Conservation (phyloP, 2,888 invertebrate genomes). For the Osmoderma eremita region DNA sequence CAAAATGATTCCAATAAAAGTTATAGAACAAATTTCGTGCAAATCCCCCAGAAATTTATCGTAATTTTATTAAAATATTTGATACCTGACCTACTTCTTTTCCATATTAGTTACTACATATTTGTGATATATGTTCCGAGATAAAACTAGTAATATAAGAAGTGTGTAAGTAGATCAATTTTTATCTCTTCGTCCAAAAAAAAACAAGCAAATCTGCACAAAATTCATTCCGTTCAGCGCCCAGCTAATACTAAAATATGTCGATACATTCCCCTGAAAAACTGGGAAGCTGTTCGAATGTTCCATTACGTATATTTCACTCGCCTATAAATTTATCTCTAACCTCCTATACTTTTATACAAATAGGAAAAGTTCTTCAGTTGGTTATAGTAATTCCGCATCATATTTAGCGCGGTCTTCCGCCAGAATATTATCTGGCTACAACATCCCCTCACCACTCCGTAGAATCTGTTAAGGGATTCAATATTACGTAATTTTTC, state of each 20-base stretch:
- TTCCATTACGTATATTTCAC: constrained; percentile 17
- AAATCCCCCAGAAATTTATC: too few species aligned
- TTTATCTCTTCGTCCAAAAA: too few species aligned
- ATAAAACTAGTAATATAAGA: too few species aligned
- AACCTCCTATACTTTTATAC: constrained; percentile 31
- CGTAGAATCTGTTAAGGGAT: constrained; percentile 39
- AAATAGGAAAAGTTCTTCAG: constrained; percentile 30
- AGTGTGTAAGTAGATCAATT: too few species aligned
- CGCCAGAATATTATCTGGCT: constrained; percentile 17
- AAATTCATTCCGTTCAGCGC: background rate
- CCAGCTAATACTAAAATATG: constrained; percentile 16
- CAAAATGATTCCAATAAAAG: too few species aligned
- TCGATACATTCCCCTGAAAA: background rate
- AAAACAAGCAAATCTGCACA: background rate
- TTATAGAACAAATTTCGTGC: too few species aligned
- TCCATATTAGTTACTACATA: too few species aligned
- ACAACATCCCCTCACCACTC: too few species aligned
- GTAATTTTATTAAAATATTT: too few species aligned
- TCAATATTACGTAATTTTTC: constrained; percentile 43
- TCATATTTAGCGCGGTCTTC: constrained; percentile 15
- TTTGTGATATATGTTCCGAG: too few species aligned
- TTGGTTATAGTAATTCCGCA: constrained; percentile 4
- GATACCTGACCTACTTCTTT: too few species aligned
- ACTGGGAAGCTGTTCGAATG: constrained; percentile 14
- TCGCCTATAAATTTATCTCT: constrained; percentile 32